Conservation (phyloP, 2,113 vertebrate genomes). For the Rhabdomys dilectus region DNA sequence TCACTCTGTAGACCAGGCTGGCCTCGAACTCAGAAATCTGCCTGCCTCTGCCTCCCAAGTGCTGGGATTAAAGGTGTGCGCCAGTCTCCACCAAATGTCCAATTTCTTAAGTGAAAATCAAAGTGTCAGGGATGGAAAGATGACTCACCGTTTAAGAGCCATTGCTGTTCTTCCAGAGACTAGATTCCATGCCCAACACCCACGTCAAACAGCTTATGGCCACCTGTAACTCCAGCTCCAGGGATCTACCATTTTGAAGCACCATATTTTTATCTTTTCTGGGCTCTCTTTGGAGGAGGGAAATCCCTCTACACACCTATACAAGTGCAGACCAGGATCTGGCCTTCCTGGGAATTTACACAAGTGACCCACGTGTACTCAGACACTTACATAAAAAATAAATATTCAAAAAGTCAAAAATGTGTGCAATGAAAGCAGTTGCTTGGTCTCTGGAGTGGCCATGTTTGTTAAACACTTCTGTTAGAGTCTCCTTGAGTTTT, state of each 20-base stretch:
- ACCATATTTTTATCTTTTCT: no score
- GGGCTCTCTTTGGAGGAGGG: no score
- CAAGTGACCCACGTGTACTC: background rate
- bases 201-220: background rate
- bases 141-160: background rate
- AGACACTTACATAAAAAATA: background rate
- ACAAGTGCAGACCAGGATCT: background rate
- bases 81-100: background rate
- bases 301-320: no score
- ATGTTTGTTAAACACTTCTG: background rate
- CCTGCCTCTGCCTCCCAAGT: no score
- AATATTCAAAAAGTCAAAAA: background rate
- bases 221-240: background rate
- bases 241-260: background rate
- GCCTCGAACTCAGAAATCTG: no score
- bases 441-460: background rate
- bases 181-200: background rate
- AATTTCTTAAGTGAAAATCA: background rate
- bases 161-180: background rate
- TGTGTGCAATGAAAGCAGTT: background rate
- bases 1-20: no score
- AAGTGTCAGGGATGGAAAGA: background rate
- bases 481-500: background rate
- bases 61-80: no score
- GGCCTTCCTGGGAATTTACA: background rate